These are phyloP conservation scores for Trichoplusia ni DNA, from an alignment of 1,140 invertebrate genomes.

Conservation along the genomic window DNA sequence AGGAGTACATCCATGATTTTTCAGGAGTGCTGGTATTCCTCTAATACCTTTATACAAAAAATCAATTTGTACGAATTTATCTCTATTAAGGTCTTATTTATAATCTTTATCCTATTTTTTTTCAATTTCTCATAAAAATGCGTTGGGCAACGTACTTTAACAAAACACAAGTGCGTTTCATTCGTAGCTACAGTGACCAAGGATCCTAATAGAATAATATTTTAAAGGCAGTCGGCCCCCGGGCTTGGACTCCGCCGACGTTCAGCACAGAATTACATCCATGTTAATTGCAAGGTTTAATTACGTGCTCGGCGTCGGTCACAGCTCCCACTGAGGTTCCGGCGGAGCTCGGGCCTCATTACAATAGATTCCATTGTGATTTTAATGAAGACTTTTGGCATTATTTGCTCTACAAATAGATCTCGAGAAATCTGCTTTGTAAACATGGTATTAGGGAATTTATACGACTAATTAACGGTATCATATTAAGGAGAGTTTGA, in stretches of 20 bases:
- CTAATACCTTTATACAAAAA: too few species aligned
- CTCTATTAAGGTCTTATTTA: too few species aligned
- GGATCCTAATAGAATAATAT: background rate
- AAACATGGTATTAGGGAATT: background rate
- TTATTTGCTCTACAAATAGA: constrained; percentile 26
- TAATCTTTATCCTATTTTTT: too few species aligned
- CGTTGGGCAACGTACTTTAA: too few species aligned
- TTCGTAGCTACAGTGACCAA: background rate
- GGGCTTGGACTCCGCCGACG: background rate
- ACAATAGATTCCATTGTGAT: constrained; percentile 32
- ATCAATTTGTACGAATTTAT: too few species aligned
- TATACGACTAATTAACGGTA: too few species aligned
- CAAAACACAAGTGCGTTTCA: background rate
- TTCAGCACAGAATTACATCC: constrained; percentile 24
- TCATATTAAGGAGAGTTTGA: too few species aligned
- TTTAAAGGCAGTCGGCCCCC: background rate
- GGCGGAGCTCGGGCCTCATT: constrained; percentile 8
- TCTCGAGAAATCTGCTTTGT: background rate
- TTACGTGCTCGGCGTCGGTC: constrained; percentile 25
- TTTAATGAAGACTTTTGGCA: constrained; percentile 30
- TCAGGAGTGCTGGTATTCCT: too few species aligned
- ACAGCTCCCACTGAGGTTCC: constrained; percentile 17
- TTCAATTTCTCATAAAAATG: too few species aligned
- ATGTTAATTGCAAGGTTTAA: constrained; percentile 42
- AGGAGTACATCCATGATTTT: too few species aligned